Conservation (phyloP, 1,140 invertebrate species). For the Drosophila teissieri region DNA sequence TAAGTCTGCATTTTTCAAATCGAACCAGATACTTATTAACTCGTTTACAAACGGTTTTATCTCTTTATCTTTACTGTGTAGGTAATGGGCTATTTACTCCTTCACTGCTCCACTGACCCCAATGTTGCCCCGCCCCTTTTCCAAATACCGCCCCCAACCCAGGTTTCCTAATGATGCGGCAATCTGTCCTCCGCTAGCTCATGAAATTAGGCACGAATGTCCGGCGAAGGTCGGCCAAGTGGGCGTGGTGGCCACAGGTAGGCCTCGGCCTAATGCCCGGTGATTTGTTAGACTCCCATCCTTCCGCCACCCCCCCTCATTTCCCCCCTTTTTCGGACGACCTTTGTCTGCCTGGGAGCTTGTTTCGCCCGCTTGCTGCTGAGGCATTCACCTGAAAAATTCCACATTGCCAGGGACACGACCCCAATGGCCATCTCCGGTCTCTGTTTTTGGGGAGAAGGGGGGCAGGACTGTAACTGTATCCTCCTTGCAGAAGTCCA, state of each 20-base stretch:
- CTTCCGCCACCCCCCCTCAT: constrained; percentile 15
- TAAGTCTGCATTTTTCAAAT: neutral
- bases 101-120: neutral
- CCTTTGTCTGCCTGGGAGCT: constrained; percentile 57
- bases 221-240: constrained; percentile 32
- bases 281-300: constrained; percentile 67
- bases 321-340: constrained; percentile 16
- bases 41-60: constrained; percentile 3
- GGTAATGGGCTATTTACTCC: constrained; percentile 2
- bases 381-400: constrained; percentile 74
- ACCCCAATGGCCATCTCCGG: constrained; percentile 57
- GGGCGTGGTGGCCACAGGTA: constrained; percentile 35
- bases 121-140: neutral
- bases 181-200: constrained; percentile 68
- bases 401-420: constrained; percentile 61
- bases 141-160: neutral
- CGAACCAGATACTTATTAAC: constrained; percentile 4
- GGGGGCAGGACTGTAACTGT: constrained; percentile 7
- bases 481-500: neutral
- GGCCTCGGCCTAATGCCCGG: constrained; percentile 59
- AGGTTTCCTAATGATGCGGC: constrained; percentile 61
- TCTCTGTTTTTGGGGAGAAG: constrained; percentile 24
- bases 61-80: constrained; percentile 7
- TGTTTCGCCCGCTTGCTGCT: constrained; percentile 42
- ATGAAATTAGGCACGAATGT: constrained; percentile 77